A percentile compares a stretch with the other conserved stretches of the same genome.
phyloP scores from a whole-genome alignment of 2,797 vertebrate genomes.

The Rousettus madagascariensis region DNA sequence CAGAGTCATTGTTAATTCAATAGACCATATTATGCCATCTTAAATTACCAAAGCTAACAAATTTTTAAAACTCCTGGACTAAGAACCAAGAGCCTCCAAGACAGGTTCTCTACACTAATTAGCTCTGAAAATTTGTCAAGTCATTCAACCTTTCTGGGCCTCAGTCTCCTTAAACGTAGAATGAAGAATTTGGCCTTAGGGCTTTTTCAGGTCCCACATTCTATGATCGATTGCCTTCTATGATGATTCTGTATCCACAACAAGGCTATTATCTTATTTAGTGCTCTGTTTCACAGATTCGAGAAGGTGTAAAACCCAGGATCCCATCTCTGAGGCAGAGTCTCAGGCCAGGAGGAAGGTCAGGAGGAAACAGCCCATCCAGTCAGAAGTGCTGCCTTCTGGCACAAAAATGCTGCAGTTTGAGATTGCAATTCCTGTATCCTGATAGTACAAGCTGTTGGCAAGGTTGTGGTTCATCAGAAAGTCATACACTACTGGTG shows the following conservation, averaged over 20 bases:
- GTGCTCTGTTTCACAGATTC: neutral
- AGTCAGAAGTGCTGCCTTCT: neutral
- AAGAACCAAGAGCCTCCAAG: neutral
- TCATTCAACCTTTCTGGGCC: neutral
- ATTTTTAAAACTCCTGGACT: neutral
- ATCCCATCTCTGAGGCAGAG: neutral
- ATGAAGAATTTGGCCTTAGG: conserved; percentile 3
- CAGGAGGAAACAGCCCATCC: neutral
- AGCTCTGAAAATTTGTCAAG: conserved; percentile 20
- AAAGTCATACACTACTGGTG: neutral
- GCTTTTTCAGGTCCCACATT: neutral
- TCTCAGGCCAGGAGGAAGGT: neutral
- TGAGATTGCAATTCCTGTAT: neutral
- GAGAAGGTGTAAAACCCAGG: neutral
- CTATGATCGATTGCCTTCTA: neutral
- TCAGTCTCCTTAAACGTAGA: conserved; percentile 22
- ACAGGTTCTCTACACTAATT: neutral
- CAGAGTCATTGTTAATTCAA: neutral
- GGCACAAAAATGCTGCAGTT: neutral
- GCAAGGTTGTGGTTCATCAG: neutral
- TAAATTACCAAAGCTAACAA: neutral
- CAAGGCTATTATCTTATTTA: neutral
- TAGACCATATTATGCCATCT: neutral
- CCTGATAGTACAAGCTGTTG: neutral
- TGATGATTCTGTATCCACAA: neutral